These are phyloP conservation scores for Artibeus lituratus DNA, from an alignment of 2,797 vertebrate species.

Conservation along the genomic window DNA sequence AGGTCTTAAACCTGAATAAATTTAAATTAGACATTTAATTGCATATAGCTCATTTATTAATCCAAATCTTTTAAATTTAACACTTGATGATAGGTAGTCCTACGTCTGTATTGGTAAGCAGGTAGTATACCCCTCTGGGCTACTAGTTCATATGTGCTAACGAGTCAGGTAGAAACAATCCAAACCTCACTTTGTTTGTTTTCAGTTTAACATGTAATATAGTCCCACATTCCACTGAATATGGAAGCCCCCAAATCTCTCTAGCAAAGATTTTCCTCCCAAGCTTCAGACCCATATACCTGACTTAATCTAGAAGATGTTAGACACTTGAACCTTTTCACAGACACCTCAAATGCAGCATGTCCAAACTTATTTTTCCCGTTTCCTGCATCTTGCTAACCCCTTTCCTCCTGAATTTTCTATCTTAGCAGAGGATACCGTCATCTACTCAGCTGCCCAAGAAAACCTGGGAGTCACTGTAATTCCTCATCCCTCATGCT, in stretches of 20 bases:
- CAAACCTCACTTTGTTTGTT: not conserved
- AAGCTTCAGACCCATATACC: not conserved
- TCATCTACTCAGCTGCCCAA: not conserved
- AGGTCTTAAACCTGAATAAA: not conserved
- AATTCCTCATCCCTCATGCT: not conserved
- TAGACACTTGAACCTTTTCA: not conserved
- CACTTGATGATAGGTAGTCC: not conserved
- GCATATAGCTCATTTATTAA: not conserved
- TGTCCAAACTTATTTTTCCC: not conserved
- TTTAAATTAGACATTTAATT: not conserved
- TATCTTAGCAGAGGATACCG: not conserved
- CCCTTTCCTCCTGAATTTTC: not conserved
- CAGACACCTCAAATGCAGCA: not conserved
- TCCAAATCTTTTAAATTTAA: not conserved
- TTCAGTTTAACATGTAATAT: not conserved
- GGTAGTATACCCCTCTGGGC: not conserved
- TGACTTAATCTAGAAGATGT: not conserved
- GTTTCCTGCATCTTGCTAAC: not conserved
- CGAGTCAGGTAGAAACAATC: not conserved
- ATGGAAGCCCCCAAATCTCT: not conserved
- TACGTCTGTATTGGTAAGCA: not conserved
- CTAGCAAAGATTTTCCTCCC: not conserved
- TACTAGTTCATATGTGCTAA: not conserved
- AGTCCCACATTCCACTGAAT: not conserved
- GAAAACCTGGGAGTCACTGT: not conserved